A percentile compares a stretch with the other conserved stretches of the same genome.
Conservation (phyloP, 2,888 invertebrate genomes). For the Diloba caeruleocephala region DNA sequence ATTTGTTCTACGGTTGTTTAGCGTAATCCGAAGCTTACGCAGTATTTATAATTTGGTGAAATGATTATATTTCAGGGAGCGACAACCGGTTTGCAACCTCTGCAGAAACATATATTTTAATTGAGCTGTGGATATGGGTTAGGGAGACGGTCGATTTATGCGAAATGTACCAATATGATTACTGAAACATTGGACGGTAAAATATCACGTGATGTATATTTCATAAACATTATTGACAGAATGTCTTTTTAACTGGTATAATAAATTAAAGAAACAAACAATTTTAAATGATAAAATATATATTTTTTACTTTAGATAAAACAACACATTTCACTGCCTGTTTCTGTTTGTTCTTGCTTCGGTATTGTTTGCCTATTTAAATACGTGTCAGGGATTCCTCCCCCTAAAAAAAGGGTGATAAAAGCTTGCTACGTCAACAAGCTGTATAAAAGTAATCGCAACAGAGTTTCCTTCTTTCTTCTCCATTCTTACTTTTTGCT, state of each 20-base stretch:
- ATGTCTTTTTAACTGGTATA: neutral
- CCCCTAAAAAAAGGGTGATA: constrained; percentile 84
- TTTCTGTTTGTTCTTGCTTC: constrained; percentile 73
- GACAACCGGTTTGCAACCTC: neutral
- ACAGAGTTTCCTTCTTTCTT: constrained; percentile 73
- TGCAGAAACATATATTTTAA: constrained; percentile 8
- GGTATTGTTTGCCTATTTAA: constrained; percentile 86
- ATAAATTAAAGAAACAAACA: constrained; percentile 3
- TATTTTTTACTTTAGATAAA: constrained; percentile 38
- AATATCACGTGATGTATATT: constrained; percentile 5
- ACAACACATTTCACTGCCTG: constrained; percentile 65
- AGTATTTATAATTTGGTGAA: constrained; percentile 26
- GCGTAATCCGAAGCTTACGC: constrained; percentile 56
- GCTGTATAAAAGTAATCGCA: constrained; percentile 84
- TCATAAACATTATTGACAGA: neutral
- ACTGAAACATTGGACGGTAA: constrained; percentile 3
- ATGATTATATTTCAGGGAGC: constrained; percentile 8
- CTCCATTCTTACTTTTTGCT: constrained; percentile 49
- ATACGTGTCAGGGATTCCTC: constrained; percentile 86
- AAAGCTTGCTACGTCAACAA: constrained; percentile 87
- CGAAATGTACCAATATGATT: neutral
- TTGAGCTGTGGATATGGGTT: constrained; percentile 11
- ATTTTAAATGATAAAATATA: constrained; percentile 23
- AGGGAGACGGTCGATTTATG: constrained; percentile 2
- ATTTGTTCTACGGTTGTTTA: constrained; percentile 72